These are phyloP conservation scores for Rhabditophanes sp. DNA, from an alignment of 2,888 invertebrate species.

Conservation along the genomic window DNA sequence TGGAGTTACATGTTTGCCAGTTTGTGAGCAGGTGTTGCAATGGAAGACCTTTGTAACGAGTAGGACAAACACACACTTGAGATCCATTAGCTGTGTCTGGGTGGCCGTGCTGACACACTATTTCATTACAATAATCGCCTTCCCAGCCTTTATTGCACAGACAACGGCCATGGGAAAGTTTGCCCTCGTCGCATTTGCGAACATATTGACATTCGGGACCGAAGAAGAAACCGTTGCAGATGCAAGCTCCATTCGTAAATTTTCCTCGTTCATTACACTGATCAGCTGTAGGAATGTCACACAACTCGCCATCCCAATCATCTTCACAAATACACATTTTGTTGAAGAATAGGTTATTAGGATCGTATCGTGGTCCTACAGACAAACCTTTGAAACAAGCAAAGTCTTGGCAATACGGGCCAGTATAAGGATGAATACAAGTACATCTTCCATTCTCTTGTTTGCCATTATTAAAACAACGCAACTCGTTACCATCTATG, in stretches of 20 bases:
- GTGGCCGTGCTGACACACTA: slow-evolving; percentile 32
- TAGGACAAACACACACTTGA: slow-evolving; percentile 25
- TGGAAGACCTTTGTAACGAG: slow-evolving; percentile 24
- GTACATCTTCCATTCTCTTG: slow-evolving; percentile 18
- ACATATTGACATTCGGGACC: slow-evolving; percentile 37
- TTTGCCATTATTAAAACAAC: slow-evolving; percentile 5
- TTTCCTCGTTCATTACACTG: slow-evolving; percentile 36
- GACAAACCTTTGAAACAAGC: slow-evolving; percentile 32
- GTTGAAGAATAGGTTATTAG: slow-evolving; percentile 23
- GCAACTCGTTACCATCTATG: too few species aligned
- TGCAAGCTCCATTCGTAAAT: slow-evolving; percentile 25
- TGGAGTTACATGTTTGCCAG: slow-evolving; percentile 13
- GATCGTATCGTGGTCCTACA: slow-evolving; percentile 28
- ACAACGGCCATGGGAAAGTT: slow-evolving; percentile 24
- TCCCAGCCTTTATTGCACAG: slow-evolving; percentile 28
- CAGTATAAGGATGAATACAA: slow-evolving; percentile 28
- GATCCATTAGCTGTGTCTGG: slow-evolving; percentile 9
- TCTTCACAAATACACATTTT: slow-evolving; percentile 24
- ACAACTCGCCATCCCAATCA: slow-evolving; percentile 31
- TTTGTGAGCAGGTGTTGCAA: slow-evolving; percentile 24
- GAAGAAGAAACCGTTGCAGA: slow-evolving; percentile 32
- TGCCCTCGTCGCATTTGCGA: slow-evolving; percentile 25
- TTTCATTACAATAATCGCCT: slow-evolving; percentile 35
- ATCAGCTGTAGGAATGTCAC: slow-evolving; percentile 27
- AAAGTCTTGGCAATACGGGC: slow-evolving; percentile 23